Evolutionary conservation across 2,113 vertebrate species (phyloP).

Genomic region (Thunnus thynnus): DNA sequence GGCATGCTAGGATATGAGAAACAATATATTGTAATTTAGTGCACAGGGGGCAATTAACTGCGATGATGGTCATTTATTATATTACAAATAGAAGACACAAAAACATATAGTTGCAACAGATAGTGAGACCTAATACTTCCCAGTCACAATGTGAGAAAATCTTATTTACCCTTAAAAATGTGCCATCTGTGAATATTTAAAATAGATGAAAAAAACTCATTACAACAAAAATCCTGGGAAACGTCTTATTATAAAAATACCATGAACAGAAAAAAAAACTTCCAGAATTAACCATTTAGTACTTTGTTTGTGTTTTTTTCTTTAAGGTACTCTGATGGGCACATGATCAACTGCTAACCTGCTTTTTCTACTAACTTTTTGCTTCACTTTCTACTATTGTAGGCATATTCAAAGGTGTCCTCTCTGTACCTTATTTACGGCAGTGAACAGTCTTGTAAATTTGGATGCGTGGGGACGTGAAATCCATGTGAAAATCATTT

Average conservation of each 20-base stretch:
- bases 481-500: neutral
- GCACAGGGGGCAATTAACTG: neutral
- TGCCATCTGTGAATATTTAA: too few relatives aligned
- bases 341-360: neutral
- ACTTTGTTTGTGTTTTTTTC: too few relatives aligned
- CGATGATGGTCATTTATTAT: neutral
- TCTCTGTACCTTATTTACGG: neutral
- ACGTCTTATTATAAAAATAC: too few relatives aligned
- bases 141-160: too few relatives aligned
- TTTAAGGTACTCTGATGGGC: too few relatives aligned
- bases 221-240: too few relatives aligned
- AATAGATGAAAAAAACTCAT: too few relatives aligned
- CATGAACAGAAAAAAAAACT: too few relatives aligned
- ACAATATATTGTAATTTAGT: neutral
- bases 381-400: neutral
- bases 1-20: slow-evolving; percentile 89
- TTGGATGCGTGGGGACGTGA: neutral
- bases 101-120: neutral
- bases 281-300: too few relatives aligned
- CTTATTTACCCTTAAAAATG: too few relatives aligned
- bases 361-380: too few relatives aligned
- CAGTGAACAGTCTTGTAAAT: neutral
- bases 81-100: neutral
- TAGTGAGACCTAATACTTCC: neutral
- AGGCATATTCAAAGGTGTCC: neutral